Percentiles rank a stretch among this genome's conserved stretches.
Evolutionary conservation across 2,113 vertebrate genomes (phyloP).

Genomic region (Perca flavescens): DNA sequence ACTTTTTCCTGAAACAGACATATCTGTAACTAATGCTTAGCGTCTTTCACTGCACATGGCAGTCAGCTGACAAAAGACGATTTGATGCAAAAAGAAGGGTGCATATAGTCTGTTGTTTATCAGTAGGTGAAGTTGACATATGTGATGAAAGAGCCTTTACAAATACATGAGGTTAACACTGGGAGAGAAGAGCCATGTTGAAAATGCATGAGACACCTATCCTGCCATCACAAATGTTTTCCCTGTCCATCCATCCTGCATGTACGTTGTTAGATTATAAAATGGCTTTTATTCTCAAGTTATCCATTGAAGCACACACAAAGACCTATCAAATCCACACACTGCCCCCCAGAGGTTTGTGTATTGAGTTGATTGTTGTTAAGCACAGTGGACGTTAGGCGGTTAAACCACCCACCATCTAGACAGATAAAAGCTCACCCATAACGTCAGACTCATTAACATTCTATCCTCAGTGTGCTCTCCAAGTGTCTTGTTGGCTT

Average conservation of each 20-base stretch:
- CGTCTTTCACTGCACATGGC: neutral
- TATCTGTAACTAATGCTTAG: constrained; percentile 11
- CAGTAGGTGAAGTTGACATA: constrained; percentile 49
- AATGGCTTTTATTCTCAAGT: constrained; percentile 34
- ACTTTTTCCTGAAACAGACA: constrained; percentile 5
- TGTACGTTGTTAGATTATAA: constrained; percentile 21
- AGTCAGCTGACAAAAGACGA: constrained; percentile 6
- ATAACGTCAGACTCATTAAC: constrained; percentile 33
- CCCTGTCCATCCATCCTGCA: constrained; percentile 44
- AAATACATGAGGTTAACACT: constrained; percentile 53
- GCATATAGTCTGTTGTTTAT: constrained; percentile 27
- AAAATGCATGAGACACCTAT: constrained; percentile 65
- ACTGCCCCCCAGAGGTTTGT: constrained; percentile 10
- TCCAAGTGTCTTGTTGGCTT: constrained; percentile 31
- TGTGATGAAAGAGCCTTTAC: constrained; percentile 55
- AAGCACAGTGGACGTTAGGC: constrained; percentile 48
- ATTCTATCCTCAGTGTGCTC: constrained; percentile 27
- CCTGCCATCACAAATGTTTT: constrained; percentile 50
- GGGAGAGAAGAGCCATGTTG: constrained; percentile 45
- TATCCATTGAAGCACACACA: constrained; percentile 4
- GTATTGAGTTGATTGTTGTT: constrained; percentile 44
- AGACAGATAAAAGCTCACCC: constrained; percentile 38
- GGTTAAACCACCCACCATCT: constrained; percentile 40
- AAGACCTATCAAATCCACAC: constrained; percentile 14
- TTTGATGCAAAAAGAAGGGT: constrained; percentile 20